A percentile compares a stretch with the other conserved stretches of the same genome.
Conservation (phyloP, 2,797 vertebrate species). For the Smutsia temminckii region DNA sequence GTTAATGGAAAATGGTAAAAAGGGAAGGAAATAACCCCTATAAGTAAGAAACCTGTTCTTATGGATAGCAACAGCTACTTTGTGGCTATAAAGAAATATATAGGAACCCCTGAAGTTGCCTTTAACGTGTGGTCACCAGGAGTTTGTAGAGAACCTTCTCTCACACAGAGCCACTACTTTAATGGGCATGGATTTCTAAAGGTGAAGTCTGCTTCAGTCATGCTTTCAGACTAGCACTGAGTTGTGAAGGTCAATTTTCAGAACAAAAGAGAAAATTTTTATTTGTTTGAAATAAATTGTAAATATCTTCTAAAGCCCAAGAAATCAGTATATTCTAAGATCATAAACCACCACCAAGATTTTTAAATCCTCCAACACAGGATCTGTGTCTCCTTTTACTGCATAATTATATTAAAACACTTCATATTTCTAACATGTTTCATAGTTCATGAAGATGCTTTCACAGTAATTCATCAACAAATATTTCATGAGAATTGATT, state of each 20-base stretch:
- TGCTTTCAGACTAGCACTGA: not conserved
- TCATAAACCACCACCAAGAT: not conserved
- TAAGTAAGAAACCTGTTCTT: not conserved
- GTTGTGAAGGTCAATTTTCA: constrained; percentile 6
- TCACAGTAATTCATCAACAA: not conserved
- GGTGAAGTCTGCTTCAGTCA: not conserved
- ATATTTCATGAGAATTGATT: not conserved
- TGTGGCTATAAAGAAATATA: not conserved
- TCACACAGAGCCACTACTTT: not conserved
- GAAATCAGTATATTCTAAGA: not conserved
- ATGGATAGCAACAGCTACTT: not conserved
- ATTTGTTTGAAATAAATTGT: not conserved
- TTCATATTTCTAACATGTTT: not conserved
- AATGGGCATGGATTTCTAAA: not conserved
- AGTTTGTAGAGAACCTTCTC: not conserved
- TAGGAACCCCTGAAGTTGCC: not conserved
- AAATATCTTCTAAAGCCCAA: not conserved
- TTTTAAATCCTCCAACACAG: not conserved
- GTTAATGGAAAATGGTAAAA: not conserved
- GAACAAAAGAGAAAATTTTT: not conserved
- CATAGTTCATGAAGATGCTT: not conserved
- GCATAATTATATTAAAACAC: constrained; percentile 2
- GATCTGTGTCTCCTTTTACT: not conserved
- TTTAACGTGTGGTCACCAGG: not conserved
- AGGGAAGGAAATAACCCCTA: not conserved